Evolutionary conservation across 53 echinoderm and acorn worm genomes (phyloP), one percentile per base, ranked within the genome.

Genomic region (Paracentrotus lividus): DNA sequence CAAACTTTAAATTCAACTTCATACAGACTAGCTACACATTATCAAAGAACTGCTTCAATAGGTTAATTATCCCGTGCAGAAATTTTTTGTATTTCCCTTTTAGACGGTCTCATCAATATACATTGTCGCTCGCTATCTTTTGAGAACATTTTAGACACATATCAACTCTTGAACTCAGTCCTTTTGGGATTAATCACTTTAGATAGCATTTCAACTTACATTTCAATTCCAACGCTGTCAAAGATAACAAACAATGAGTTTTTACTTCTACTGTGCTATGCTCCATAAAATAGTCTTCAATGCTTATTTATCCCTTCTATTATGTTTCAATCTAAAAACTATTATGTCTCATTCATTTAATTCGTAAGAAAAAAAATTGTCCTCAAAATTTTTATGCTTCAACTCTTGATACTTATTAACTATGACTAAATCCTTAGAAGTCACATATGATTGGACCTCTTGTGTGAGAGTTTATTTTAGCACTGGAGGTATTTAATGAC

Each of bases 1-100:
- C 92, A 43, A 90, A 94, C 29, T 97, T 96, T 20, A 96, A 86
- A 56, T 86, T 86, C 38, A 55, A 86, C 34, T 86, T 55, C 56
- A 55, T 55, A 10, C 56, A 86, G 56, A 56, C 0, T 6, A 10
- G 24, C 53, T 54, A 16, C 34, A 86, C 4, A 16, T 56, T 8
- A 32, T n/a, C n/a, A n/a, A n/a, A 86, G 18, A 34, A 33, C 24
- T 2, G 54, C 53, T 86, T 18, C 81, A 81, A 8, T 64, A 23
- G 3, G 60, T n/a, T 60, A 18, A 10, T 10, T 18, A 18, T 13
- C 8, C n/a, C n/a, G n/a, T n/a, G n/a, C n/a, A n/a, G n/a, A n/a
- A n/a, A n/a, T n/a, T n/a, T n/a, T n/a, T n/a, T n/a, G n/a, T n/a
- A n/a, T n/a, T n/a, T n/a, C n/a, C n/a, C n/a, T n/a, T n/a, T n/a